These are phyloP conservation scores for Athalia circularis DNA, from an alignment of 2,888 invertebrate species.

Conservation along the genomic window DNA sequence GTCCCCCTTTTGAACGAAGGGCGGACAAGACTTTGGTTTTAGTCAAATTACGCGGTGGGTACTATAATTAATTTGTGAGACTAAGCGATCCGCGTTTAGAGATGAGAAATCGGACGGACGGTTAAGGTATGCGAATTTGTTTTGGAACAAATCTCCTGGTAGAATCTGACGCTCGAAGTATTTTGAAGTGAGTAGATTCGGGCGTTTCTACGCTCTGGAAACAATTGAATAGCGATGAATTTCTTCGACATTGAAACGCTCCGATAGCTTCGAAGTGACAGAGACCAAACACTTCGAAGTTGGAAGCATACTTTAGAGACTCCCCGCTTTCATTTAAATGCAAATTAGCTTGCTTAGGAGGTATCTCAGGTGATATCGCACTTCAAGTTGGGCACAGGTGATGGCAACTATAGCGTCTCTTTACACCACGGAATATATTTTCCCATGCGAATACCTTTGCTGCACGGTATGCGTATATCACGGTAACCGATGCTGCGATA, in stretches of 20 bases:
- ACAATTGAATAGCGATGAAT: conserved; percentile 39
- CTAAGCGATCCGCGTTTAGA: neutral
- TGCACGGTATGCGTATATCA: neutral
- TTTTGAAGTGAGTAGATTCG: conserved; percentile 22
- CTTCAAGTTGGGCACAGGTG: conserved; percentile 7
- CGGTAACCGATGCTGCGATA: neutral
- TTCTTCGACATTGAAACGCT: conserved; percentile 35
- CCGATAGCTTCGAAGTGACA: conserved; percentile 34
- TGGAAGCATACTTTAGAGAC: conserved; percentile 44
- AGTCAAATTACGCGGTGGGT: conserved; percentile 25
- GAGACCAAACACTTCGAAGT: conserved; percentile 43
- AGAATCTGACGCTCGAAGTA: conserved; percentile 5
- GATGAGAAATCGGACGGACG: conserved; percentile 5
- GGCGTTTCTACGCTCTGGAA: conserved; percentile 19
- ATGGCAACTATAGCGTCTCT: neutral
- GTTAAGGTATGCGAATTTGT: conserved; percentile 16
- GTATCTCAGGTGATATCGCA: conserved; percentile 49
- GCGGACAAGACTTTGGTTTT: conserved; percentile 6
- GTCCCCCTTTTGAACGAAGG: neutral
- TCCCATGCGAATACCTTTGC: neutral
- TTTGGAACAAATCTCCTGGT: conserved; percentile 27
- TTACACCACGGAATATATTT: neutral
- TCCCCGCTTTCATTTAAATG: conserved; percentile 68
- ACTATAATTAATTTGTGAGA: conserved; percentile 18
- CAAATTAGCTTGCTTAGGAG: conserved; percentile 63